Evolutionary conservation across 2,888 invertebrate species (phyloP).

Genomic region (Carterocephalus palaemon): DNA sequence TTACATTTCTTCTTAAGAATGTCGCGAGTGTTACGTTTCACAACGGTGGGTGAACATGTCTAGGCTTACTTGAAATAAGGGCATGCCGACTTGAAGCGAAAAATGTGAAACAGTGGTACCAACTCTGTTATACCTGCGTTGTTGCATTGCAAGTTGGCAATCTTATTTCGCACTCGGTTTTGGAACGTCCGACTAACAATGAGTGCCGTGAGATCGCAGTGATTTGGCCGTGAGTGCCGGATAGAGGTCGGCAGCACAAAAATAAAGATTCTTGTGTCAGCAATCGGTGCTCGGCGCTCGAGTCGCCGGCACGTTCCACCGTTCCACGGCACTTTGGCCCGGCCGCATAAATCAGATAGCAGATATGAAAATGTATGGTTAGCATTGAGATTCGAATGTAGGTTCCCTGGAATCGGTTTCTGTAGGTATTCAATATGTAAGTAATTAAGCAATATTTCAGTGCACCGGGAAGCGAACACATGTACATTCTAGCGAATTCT

Average conservation of each 20-base stretch:
- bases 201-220: constrained; percentile 53
- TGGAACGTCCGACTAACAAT: constrained; percentile 54
- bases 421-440: too few species aligned
- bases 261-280: too few species aligned
- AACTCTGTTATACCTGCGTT: too few species aligned
- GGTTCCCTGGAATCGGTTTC: constrained; percentile 8
- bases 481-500: background rate
- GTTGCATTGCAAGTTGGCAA: constrained; percentile 38
- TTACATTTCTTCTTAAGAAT: constrained; percentile 40
- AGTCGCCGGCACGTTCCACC: constrained; percentile 26
- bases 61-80: too few species aligned
- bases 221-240: constrained; percentile 58
- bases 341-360: constrained; percentile 15
- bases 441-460: too few species aligned
- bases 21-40: constrained; percentile 38
- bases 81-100: too few species aligned
- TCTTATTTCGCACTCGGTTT: constrained; percentile 45
- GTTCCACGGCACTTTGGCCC: constrained; percentile 11
- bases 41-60: too few species aligned
- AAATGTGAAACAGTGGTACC: too few species aligned
- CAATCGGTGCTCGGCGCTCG: constrained; percentile 55
- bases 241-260: constrained; percentile 61
- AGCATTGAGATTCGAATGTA: constrained; percentile 1
- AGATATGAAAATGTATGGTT: constrained; percentile 11
- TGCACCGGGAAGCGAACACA: too few species aligned